These are phyloP conservation scores for Pocillopora meandrina DNA, from an alignment of 92 coral and sea anemone genomes.

Conservation along the genomic window DNA sequence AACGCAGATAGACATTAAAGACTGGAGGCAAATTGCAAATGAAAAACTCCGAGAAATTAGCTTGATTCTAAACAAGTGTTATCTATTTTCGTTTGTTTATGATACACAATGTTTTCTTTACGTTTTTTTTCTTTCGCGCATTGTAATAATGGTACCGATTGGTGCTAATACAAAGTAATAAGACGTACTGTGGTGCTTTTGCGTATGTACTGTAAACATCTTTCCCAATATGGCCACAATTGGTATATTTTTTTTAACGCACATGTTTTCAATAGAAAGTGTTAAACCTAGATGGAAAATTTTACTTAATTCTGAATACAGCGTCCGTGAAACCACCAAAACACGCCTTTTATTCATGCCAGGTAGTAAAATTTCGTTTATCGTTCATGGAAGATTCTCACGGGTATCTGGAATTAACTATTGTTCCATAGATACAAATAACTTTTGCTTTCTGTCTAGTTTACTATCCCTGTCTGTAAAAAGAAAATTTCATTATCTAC, in stretches of 20 bases:
- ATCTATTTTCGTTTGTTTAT: neutral
- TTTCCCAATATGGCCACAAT: neutral
- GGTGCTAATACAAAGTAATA: neutral
- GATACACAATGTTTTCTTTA: neutral
- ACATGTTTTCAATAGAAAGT: neutral
- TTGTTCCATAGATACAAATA: neutral
- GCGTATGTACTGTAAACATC: too few species aligned
- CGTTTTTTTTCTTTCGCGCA: neutral
- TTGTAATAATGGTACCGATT: neutral
- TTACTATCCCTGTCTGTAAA: neutral
- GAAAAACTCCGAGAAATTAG: too few species aligned
- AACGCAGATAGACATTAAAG: too few species aligned
- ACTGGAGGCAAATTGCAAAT: too few species aligned
- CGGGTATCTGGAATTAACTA: conserved; percentile 4
- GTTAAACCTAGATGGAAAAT: neutral
- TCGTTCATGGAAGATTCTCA: conserved; percentile 5
- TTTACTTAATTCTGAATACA: neutral
- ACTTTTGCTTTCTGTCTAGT: neutral
- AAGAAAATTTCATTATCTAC: neutral
- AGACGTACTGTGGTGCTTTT: neutral
- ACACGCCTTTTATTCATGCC: conserved; percentile 1
- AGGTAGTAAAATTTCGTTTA: neutral
- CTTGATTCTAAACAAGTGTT: too few species aligned
- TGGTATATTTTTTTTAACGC: neutral
- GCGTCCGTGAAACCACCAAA: neutral